Evolutionary conservation across 2,888 invertebrate species (phyloP), one percentile per base, ranked within the genome.

Genomic region (Tyria jacobaeae): DNA sequence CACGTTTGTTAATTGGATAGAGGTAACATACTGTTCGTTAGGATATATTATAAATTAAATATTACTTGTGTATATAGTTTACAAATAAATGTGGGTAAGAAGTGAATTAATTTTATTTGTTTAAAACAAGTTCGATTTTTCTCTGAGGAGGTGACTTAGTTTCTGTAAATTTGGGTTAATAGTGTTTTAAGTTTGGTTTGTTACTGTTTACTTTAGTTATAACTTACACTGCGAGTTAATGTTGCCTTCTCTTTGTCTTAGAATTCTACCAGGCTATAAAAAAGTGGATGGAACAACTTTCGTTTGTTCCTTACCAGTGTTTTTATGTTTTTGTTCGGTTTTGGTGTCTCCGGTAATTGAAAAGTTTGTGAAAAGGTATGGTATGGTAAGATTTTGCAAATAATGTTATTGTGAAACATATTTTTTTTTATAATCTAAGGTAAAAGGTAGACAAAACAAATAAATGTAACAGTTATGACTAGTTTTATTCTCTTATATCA

Each of bases 401-500:
- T 21, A 10, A 9, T 39, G 24, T 41, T 10, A 34, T 51, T 24
- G 5, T 35, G n/a, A n/a, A n/a, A n/a, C n/a, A 34, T 35, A 25
- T 24, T 49, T 39, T 41, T 0, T 12, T 47, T 37, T 49, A 17
- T 6, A 35, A 2, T 37, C 34, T 25, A 47, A 50, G 56, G 58
- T 53, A 35, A 24, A 21, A 49, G n/a, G 54, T 63, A 67, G 66
- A 69, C 70, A 70, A 78, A 68, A 70, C 56, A 60, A 63, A 44
- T 12, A 44, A 66, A 71, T 60, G 31, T 68, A 82, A 80, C 79
- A 81, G 70, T 74, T 85, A 82, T 92, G 92, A 92, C 92, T 92
- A 92, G 92, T 87, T 89, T 89, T 90, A 88, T 89, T 89, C 78
- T 70, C 80, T 68, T 75, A 75, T 58, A 87, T 21, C 79, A 89